Percentiles rank a stretch among this genome's conserved stretches.
Conservation (phyloP, 2,888 invertebrate genomes). For the Thalpophila matura region DNA sequence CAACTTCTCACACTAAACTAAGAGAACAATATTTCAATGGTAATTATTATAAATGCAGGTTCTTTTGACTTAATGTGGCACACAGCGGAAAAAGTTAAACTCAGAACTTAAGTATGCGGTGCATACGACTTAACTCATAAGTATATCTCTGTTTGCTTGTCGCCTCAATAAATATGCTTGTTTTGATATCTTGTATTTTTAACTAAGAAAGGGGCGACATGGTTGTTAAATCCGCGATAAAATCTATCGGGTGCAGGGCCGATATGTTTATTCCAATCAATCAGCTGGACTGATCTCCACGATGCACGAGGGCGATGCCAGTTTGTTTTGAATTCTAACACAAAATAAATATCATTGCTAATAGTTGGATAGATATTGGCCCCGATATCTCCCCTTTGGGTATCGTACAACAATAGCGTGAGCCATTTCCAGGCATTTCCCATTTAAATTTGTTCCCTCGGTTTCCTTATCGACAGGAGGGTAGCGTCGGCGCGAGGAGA, state of each 20-base stretch:
- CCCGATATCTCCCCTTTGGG: slow-evolving; percentile 83
- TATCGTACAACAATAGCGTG: slow-evolving; percentile 85
- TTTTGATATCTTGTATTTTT: slow-evolving; percentile 33
- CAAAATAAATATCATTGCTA: slow-evolving; percentile 84
- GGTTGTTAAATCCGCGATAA: slow-evolving; percentile 51
- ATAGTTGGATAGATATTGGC: slow-evolving; percentile 82
- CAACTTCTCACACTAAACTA: slow-evolving; percentile 67
- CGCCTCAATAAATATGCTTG: neutral
- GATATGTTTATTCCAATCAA: slow-evolving; percentile 59
- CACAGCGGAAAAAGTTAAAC: neutral
- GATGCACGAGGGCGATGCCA: slow-evolving; percentile 62
- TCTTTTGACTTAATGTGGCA: slow-evolving; percentile 43
- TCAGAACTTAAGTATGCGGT: neutral
- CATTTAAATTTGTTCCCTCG: slow-evolving; percentile 86
- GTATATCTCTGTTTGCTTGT: neutral
- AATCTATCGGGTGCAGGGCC: slow-evolving; percentile 34
- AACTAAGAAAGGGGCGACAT: slow-evolving; percentile 15
- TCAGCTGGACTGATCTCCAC: slow-evolving; percentile 55
- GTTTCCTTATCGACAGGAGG: slow-evolving; percentile 82
- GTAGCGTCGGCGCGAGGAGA: slow-evolving; percentile 65
- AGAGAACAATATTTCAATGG: slow-evolving; percentile 66
- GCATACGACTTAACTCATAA: neutral
- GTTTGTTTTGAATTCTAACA: slow-evolving; percentile 84
- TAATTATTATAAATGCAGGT: slow-evolving; percentile 54
- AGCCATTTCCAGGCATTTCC: slow-evolving; percentile 88